Evolutionary conservation across 2,888 invertebrate species (phyloP).

Genomic region (Cetonia aurata): DNA sequence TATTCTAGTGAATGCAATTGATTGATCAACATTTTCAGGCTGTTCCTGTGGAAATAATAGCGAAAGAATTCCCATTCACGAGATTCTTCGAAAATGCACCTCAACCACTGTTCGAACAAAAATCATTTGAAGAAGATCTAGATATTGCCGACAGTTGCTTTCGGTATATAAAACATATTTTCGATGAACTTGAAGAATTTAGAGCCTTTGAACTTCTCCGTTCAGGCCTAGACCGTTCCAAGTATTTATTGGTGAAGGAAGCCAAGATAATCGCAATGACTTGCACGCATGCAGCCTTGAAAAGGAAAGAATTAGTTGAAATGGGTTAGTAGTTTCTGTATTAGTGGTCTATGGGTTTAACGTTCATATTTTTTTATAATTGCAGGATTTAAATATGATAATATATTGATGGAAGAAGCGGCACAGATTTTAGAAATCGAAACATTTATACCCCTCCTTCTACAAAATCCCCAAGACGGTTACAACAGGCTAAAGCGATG

Average conservation of each 20-base stretch:
- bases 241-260: slow-evolving; percentile 97
- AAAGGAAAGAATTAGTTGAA: slow-evolving; percentile 95
- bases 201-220: slow-evolving; percentile 96
- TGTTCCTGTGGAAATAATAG: slow-evolving; percentile 70
- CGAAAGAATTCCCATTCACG: slow-evolving; percentile 91
- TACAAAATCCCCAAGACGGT: slow-evolving; percentile 99
- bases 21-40: slow-evolving; percentile 52
- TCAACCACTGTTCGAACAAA: slow-evolving; percentile 89
- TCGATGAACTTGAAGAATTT: slow-evolving; percentile 97
- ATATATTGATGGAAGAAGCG: slow-evolving; percentile 99
- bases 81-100: slow-evolving; percentile 95
- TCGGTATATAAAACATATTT: slow-evolving; percentile 94
- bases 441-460: slow-evolving; percentile 96
- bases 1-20: slow-evolving; percentile 39
- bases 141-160: slow-evolving; percentile 94
- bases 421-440: slow-evolving; percentile 99
- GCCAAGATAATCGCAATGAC: slow-evolving; percentile 99
- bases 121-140: slow-evolving; percentile 83
- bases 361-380: slow-evolving; percentile 27
- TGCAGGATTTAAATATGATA: slow-evolving; percentile 94
- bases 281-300: slow-evolving; percentile 98
- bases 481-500: slow-evolving; percentile 96
- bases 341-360: not conserved
- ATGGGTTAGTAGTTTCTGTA: slow-evolving; percentile 73
- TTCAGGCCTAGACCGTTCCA: slow-evolving; percentile 95